A percentile compares a stretch with the other conserved stretches of the same genome.
Evolutionary conservation across 2,113 vertebrate species (phyloP).

Genomic region (Leuciscus idus): DNA sequence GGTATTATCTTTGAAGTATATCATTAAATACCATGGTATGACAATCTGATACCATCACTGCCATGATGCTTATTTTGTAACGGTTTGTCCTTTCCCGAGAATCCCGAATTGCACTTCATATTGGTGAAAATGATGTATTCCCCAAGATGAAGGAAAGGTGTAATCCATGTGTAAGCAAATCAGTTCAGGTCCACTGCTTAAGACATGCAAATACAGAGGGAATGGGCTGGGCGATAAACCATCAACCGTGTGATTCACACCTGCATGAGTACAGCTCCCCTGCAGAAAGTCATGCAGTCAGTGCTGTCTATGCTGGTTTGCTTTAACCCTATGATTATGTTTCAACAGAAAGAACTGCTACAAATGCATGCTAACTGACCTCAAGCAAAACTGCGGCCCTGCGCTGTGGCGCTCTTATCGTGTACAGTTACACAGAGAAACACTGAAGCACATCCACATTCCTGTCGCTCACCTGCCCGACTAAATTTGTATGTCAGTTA

Average conservation of each 20-base stretch:
- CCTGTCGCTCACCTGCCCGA: background rate
- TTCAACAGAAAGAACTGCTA: background rate
- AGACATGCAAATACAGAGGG: slow-evolving; percentile 39
- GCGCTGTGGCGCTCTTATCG: background rate
- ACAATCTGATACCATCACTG: background rate
- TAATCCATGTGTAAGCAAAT: slow-evolving; percentile 49
- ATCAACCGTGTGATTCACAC: background rate
- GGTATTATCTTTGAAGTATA: background rate
- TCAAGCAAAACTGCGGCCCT: background rate
- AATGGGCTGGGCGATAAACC: background rate
- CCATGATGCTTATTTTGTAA: no score
- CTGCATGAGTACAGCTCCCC: background rate
- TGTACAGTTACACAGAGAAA: background rate
- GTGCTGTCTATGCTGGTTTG: background rate
- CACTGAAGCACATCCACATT: background rate
- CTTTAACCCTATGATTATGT: background rate
- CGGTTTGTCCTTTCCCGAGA: background rate
- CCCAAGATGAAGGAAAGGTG: background rate
- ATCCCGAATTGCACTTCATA: background rate
- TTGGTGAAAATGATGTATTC: background rate
- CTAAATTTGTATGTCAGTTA: slow-evolving; percentile 1
- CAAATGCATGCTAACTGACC: background rate
- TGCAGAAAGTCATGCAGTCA: slow-evolving; percentile 6
- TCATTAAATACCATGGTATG: background rate
- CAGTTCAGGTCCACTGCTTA: slow-evolving; percentile 51